Evolutionary conservation across 2,888 invertebrate species (phyloP).

Genomic region (Conistra vaccinii): DNA sequence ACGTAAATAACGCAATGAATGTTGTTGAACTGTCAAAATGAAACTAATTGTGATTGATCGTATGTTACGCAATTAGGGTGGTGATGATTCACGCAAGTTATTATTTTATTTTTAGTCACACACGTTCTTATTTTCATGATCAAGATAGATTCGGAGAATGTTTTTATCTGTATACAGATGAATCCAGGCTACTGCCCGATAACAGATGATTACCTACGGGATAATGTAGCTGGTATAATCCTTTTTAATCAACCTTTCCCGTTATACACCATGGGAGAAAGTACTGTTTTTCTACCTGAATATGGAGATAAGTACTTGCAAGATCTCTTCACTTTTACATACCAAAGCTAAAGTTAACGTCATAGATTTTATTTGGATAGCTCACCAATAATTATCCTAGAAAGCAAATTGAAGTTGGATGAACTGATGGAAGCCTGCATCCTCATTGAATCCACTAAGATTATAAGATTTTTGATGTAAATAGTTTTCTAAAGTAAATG

Average conservation of each 20-base stretch:
- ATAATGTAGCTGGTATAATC: neutral
- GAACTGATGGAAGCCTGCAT: neutral
- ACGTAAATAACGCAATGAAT: too few species aligned
- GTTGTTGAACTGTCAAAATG: too few species aligned
- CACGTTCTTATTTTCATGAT: neutral
- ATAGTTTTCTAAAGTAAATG: too few species aligned
- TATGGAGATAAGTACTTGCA: neutral
- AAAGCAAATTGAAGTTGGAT: neutral
- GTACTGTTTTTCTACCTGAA: neutral
- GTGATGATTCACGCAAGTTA: too few species aligned
- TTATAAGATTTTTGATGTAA: too few species aligned
- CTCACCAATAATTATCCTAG: neutral
- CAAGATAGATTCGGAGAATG: neutral
- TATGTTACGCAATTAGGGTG: too few species aligned
- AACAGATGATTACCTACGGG: constrained; percentile 8
- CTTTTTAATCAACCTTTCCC: neutral
- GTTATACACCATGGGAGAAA: neutral
- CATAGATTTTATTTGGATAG: neutral
- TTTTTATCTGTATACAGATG: constrained; percentile 5
- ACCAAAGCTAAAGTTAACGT: neutral
- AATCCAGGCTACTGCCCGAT: constrained; percentile 22
- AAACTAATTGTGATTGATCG: too few species aligned
- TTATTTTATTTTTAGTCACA: neutral
- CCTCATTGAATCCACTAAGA: too few species aligned
- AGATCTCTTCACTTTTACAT: neutral